Base-by-base conservation (phyloP, 2,797 vertebrate species). In the Anabacerthia variegaticeps region DNA sequence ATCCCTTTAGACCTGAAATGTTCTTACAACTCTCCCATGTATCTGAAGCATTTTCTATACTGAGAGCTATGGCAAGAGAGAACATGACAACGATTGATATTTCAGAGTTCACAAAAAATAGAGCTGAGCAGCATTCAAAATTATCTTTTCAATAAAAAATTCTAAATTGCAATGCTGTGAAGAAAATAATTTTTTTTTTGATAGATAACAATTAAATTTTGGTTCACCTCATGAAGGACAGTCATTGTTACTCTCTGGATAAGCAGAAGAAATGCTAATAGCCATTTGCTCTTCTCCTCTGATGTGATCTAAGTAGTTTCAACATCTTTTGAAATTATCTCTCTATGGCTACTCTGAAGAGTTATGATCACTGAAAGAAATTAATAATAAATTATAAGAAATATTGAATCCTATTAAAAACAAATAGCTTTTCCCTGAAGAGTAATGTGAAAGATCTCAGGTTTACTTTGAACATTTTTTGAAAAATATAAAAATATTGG, bases 311-410 rank as follows among this genome's bases (percentile, higher is more conserved):
- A 23, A 69, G 23, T 13, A 75, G 48, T 26, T 82, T 58, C 63
- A 92, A 9, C 22, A 46, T 49, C 46, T 68, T 84, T 66, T 75
- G 48, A 83, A 92, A 78, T 58, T 3, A 55, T 81, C 94, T 85
- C 43, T 76, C 34, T 61, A 27, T 39, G 30, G n/a, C 26, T 83
- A 54, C 39, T 63, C 49, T 39, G 30, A 69, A 83, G 85, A 83
- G 9, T 69, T 83, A 92, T 4, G 43, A 46, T 73, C 51, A 46
- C 24, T 14, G 16, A 82, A 89, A 59, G 24, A 78, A 89, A 69
- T 83, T 27, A 82, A 72, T 69, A 89, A 93, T 51, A 92, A 75
- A 88, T 73, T 30, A 68, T 27, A 92, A 69, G 46, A 93, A 92
- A 66, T 72, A 82, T 4, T 37, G 34, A 82, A 66, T 63, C 26